Evolutionary conservation across 2,888 invertebrate species (phyloP).

Genomic region (Drosophila algonquin): DNA sequence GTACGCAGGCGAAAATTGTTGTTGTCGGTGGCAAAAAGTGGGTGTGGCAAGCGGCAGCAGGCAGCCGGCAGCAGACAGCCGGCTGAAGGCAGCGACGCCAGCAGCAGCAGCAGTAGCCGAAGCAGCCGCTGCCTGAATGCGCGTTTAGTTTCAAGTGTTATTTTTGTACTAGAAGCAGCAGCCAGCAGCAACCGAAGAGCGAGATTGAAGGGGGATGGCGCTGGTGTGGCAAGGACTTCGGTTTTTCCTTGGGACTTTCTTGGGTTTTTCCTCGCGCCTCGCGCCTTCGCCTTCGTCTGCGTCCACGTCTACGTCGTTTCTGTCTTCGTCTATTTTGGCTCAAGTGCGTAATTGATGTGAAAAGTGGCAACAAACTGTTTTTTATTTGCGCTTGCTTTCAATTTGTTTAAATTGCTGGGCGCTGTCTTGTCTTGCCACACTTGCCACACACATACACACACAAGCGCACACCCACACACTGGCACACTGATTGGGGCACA

Average conservation of each 20-base stretch:
- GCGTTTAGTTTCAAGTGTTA: slow-evolving; percentile 80
- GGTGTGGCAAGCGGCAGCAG: slow-evolving; percentile 48
- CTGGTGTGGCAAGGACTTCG: slow-evolving; percentile 40
- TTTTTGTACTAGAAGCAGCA: slow-evolving; percentile 76
- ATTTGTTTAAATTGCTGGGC: slow-evolving; percentile 79
- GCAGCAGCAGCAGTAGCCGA: slow-evolving; percentile 14
- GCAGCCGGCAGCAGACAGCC: not conserved
- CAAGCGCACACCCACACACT: slow-evolving; percentile 27
- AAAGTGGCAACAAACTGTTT: slow-evolving; percentile 80
- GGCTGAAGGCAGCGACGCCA: slow-evolving; percentile 1
- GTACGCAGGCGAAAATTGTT: slow-evolving; percentile 77
- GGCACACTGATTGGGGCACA: slow-evolving; percentile 14
- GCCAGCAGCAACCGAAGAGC: slow-evolving; percentile 27
- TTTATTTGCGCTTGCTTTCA: slow-evolving; percentile 80
- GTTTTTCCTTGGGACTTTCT: slow-evolving; percentile 33
- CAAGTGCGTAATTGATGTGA: slow-evolving; percentile 79
- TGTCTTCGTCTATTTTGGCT: slow-evolving; percentile 74
- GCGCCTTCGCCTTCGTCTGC: slow-evolving; percentile 23
- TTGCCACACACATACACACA: slow-evolving; percentile 33
- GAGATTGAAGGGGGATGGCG: slow-evolving; percentile 11
- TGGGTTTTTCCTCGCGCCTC: slow-evolving; percentile 33
- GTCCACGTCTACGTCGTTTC: slow-evolving; percentile 23
- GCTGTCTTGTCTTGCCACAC: slow-evolving; percentile 55
- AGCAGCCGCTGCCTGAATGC: slow-evolving; percentile 65
- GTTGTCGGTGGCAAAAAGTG: slow-evolving; percentile 31